Conservation (phyloP, 2,113 vertebrate species). For the Xenopus laevis region DNA sequence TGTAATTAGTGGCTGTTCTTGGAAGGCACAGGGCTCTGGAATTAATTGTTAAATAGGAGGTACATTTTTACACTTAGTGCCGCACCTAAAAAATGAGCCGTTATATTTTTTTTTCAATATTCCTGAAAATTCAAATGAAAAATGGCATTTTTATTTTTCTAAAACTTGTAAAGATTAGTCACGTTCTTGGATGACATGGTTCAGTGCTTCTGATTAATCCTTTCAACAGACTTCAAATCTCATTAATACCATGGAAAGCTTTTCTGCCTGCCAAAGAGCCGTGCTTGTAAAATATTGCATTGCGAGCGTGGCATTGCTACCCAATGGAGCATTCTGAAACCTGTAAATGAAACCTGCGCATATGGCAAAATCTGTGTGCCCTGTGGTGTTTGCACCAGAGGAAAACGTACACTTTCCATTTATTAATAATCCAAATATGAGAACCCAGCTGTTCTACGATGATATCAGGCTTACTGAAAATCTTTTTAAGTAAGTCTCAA, state of each 20-base stretch:
- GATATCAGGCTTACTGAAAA: conserved; percentile 22
- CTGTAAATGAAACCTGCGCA: conserved; percentile 39
- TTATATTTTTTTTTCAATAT: too few relatives aligned
- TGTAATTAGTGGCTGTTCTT: too few relatives aligned
- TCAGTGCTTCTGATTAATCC: conserved; percentile 45
- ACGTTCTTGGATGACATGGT: conserved; percentile 42
- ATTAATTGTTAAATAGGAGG: too few relatives aligned
- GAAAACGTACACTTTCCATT: conserved; percentile 35
- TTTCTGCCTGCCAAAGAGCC: conserved; percentile 40
- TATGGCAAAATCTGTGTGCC: conserved; percentile 42
- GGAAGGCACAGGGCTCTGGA: too few relatives aligned
- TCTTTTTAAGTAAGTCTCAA: not conserved
- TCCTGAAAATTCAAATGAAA: too few relatives aligned
- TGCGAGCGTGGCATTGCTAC: conserved; percentile 34
- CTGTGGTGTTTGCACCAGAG: conserved; percentile 31
- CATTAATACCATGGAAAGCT: conserved; percentile 42
- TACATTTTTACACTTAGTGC: too few relatives aligned
- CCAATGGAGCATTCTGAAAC: conserved; percentile 33
- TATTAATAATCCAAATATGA: conserved; percentile 42
- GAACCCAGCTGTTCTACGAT: conserved; percentile 38
- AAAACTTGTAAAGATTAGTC: conserved; percentile 33
- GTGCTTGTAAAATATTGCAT: conserved; percentile 40
- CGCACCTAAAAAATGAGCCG: too few relatives aligned
- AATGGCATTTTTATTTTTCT: conserved; percentile 4
- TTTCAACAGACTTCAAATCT: conserved; percentile 44